Conservation (phyloP, 2,888 invertebrate species). For the Chromoteleia sp. region DNA sequence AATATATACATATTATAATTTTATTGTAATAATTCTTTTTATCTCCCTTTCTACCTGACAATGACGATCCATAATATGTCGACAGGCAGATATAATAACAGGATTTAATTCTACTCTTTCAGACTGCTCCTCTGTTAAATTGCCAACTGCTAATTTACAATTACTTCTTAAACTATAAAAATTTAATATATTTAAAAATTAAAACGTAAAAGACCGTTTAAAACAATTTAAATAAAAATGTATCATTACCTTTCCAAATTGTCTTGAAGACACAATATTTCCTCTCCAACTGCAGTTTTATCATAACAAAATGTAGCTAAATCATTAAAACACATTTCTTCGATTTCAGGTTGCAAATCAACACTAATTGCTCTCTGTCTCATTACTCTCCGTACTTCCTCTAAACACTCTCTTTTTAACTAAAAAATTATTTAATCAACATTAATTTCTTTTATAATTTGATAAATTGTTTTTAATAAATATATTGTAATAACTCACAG, state of each 20-base stretch:
- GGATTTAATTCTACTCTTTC: conserved; percentile 96
- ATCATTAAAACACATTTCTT: conserved; percentile 94
- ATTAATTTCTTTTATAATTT: background rate
- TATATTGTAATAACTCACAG: conserved; percentile 72
- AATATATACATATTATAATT: background rate
- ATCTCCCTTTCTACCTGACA: conserved; percentile 86
- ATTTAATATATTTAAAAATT: background rate
- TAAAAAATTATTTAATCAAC: too few species aligned
- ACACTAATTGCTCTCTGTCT: conserved; percentile 96
- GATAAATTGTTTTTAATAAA: background rate
- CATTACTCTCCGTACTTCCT: conserved; percentile 96
- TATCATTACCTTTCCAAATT: conserved; percentile 87
- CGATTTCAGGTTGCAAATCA: conserved; percentile 97
- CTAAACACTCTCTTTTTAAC: conserved; percentile 86
- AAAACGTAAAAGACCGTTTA: background rate
- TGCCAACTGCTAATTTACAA: conserved; percentile 92
- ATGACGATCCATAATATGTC: conserved; percentile 90
- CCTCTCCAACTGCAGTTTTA: conserved; percentile 94
- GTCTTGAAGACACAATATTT: conserved; percentile 96
- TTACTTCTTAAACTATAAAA: conserved; percentile 78
- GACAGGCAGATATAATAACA: conserved; percentile 93
- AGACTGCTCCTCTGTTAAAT: conserved; percentile 95
- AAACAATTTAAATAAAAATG: background rate
- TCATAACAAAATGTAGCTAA: conserved; percentile 93
- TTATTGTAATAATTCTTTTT: background rate